Conservation (phyloP, 2,113 vertebrate species). For the Aythya baeri region DNA sequence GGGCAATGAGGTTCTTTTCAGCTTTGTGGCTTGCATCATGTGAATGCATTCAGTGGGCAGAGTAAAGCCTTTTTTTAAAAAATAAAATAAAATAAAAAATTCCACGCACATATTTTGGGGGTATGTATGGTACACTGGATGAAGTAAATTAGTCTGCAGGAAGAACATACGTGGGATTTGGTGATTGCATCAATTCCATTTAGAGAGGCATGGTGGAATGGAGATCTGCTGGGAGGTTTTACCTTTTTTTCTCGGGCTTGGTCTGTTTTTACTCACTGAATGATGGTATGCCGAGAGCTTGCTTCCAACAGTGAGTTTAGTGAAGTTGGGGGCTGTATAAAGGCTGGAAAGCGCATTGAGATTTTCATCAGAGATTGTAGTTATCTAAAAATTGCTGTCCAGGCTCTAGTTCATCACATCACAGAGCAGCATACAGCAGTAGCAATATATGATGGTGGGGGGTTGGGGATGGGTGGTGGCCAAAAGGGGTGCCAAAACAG, state of each 20-base stretch:
- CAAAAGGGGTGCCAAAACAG: background rate
- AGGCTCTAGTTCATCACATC: rapidly evolving
- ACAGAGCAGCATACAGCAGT: rapidly evolving
- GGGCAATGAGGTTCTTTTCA: background rate
- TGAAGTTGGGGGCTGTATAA: background rate
- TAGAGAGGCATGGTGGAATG: background rate
- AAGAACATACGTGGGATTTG: background rate
- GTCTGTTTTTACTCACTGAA: background rate
- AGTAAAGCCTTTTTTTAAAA: too few relatives aligned
- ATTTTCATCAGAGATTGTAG: background rate
- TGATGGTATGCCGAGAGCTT: background rate
- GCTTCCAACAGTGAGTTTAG: background rate
- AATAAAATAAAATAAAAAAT: background rate
- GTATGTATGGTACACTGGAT: rapidly evolving
- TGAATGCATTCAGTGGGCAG: background rate
- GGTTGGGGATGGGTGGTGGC: too few relatives aligned
- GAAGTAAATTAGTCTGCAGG: background rate
- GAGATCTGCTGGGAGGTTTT: background rate
- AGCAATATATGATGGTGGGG: background rate
- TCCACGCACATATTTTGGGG: rapidly evolving
- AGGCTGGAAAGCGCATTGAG: background rate
- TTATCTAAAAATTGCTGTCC: background rate
- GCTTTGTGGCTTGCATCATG: background rate
- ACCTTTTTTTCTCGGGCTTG: background rate
- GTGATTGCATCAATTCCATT: background rate